These are phyloP conservation scores for Mastomys natalensis DNA, from an alignment of 2,113 vertebrate genomes.

Conservation along the genomic window DNA sequence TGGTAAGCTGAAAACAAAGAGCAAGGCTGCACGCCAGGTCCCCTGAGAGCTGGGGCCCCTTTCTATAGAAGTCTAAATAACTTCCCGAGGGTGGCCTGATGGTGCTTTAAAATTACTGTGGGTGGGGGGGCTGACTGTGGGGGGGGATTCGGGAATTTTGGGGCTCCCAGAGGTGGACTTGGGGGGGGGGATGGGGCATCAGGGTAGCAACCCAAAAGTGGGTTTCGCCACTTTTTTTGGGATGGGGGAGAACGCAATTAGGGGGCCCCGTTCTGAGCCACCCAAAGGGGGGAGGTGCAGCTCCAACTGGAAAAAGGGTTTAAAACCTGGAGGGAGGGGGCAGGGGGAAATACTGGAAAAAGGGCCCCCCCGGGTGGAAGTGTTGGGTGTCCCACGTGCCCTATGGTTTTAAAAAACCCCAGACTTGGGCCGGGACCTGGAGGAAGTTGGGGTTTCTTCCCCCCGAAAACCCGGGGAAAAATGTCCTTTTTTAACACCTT, in stretches of 20 bases:
- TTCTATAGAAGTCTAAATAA: not conserved
- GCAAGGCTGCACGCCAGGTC: not conserved
- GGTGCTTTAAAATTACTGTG: not conserved
- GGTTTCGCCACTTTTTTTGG: not conserved
- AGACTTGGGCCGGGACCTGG: not conserved
- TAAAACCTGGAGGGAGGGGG: not conserved
- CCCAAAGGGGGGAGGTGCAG: not conserved
- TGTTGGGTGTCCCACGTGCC: not conserved
- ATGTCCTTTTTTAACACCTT: not conserved
- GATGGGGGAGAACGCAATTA: not conserved
- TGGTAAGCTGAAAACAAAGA: not conserved
- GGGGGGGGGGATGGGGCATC: not conserved
- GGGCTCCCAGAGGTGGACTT: fast-evolving
- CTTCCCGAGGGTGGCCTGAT: not conserved
- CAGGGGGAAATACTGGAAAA: not conserved
- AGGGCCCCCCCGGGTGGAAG: not conserved
- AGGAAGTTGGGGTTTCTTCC: not conserved
- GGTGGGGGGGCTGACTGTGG: not conserved
- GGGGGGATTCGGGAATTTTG: fast-evolving
- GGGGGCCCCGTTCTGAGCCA: not conserved
- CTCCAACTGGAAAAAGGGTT: not conserved
- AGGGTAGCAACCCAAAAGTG: not conserved
- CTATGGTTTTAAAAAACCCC: not conserved
- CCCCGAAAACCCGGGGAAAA: not conserved
- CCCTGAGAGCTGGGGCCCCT: not conserved